Conservation (phyloP, 2,113 vertebrate genomes). For the Colinus virginianus region DNA sequence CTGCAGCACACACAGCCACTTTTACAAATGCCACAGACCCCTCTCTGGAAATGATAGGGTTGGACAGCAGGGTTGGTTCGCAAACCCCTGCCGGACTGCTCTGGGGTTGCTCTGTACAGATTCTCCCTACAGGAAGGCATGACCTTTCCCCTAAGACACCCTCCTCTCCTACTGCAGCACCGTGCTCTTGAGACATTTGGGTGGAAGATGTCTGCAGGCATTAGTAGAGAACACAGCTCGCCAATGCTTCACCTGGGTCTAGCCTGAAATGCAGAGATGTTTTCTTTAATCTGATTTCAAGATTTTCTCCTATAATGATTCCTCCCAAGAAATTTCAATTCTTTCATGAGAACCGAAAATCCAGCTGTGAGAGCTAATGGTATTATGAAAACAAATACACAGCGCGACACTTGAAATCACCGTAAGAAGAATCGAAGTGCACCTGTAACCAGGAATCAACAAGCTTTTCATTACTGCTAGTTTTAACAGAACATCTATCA, state of each 20-base stretch:
- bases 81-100: neutral
- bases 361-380: constrained; percentile 56
- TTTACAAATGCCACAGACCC: neutral
- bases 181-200: neutral
- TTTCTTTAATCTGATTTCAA: constrained; percentile 25
- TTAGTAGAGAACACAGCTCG: neutral
- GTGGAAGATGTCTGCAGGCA: neutral
- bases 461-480: neutral
- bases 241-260: neutral
- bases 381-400: constrained; percentile 45
- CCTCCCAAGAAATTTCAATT: constrained; percentile 47
- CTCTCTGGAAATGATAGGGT: rapidly evolving
- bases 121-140: neutral
- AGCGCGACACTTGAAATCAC: constrained; percentile 43
- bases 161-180: neutral
- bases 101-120: neutral
- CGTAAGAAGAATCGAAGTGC: constrained; percentile 28
- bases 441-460: neutral
- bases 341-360: constrained; percentile 16
- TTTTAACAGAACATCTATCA: neutral
- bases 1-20: neutral
- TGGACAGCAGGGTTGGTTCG: neutral
- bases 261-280: neutral
- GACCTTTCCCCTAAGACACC: neutral
- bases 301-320: constrained; percentile 46